A percentile compares a stretch with the other conserved stretches of the same genome.
Evolutionary conservation across 2,888 invertebrate species (phyloP).

Genomic region (Dasypogon diadema): DNA sequence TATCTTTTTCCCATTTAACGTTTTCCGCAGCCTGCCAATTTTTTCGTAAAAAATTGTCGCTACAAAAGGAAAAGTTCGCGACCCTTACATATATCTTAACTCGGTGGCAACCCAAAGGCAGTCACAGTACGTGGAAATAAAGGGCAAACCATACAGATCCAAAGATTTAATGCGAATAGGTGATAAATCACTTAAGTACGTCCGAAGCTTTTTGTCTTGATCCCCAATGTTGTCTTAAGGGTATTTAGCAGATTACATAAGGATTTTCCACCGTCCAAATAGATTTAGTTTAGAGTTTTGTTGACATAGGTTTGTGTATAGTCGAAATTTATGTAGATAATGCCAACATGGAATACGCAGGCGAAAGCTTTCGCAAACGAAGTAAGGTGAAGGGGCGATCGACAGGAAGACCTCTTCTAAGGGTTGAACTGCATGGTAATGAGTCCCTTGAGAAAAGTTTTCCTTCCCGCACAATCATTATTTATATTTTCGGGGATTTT

Average conservation of each 20-base stretch:
- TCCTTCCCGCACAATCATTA: slow-evolving; percentile 51
- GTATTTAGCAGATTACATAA: slow-evolving; percentile 57
- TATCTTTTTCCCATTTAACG: slow-evolving; percentile 27
- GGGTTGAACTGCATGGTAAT: slow-evolving; percentile 53
- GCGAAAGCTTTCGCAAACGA: background rate
- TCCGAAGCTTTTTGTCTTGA: slow-evolving; percentile 57
- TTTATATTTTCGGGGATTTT: slow-evolving; percentile 52
- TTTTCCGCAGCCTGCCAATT: slow-evolving; percentile 25
- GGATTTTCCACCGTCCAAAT: slow-evolving; percentile 57
- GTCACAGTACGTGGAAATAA: slow-evolving; percentile 19
- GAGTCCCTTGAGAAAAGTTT: slow-evolving; percentile 51
- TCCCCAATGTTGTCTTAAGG: slow-evolving; percentile 57
- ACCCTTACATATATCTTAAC: slow-evolving; percentile 41
- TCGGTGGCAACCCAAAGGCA: slow-evolving; percentile 27
- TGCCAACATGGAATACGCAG: slow-evolving; percentile 14
- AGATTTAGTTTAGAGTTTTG: slow-evolving; percentile 57
- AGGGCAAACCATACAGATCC: slow-evolving; percentile 38
- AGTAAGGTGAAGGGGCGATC: slow-evolving; percentile 15
- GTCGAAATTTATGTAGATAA: slow-evolving; percentile 53
- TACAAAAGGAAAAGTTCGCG: slow-evolving; percentile 47
- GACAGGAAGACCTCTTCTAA: slow-evolving; percentile 41
- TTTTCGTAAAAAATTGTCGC: slow-evolving; percentile 26
- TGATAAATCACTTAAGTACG: slow-evolving; percentile 57
- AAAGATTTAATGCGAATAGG: slow-evolving; percentile 55
- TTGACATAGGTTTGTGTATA: slow-evolving; percentile 55